Evolutionary conservation across 2,113 vertebrate genomes (phyloP).

Genomic region (Tupaia chinensis): DNA sequence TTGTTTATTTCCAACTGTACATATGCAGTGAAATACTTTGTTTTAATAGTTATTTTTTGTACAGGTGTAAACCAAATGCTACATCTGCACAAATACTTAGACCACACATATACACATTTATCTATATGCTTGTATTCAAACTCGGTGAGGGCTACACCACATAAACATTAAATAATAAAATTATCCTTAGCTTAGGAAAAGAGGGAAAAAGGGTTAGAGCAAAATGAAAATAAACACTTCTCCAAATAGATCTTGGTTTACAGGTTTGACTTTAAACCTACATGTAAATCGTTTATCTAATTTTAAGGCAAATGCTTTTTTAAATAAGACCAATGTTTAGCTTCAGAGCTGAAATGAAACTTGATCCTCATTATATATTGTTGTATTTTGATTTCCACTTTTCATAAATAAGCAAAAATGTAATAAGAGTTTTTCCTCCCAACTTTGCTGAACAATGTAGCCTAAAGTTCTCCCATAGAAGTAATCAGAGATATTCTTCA

Average conservation of each 20-base stretch:
- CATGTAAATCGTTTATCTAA: background rate
- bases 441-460: background rate
- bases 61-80: background rate
- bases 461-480: background rate
- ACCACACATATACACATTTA: too few relatives aligned
- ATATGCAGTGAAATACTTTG: background rate
- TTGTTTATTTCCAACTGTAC: background rate
- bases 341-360: background rate
- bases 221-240: background rate
- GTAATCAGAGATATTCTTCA: background rate
- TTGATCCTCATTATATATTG: background rate
- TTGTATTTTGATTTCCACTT: background rate
- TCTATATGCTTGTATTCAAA: background rate
- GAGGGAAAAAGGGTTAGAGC: background rate
- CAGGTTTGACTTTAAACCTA: background rate
- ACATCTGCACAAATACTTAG: background rate
- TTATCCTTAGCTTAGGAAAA: background rate
- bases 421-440: background rate
- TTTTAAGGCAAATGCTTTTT: background rate
- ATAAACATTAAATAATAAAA: background rate
- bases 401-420: background rate
- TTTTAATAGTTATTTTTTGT: background rate
- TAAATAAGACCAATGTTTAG: background rate
- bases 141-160: background rate
- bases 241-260: background rate